Percentiles rank a stretch among this genome's conserved stretches.
Evolutionary conservation across 2,113 vertebrate genomes (phyloP).

Genomic region (Balaeniceps rex): DNA sequence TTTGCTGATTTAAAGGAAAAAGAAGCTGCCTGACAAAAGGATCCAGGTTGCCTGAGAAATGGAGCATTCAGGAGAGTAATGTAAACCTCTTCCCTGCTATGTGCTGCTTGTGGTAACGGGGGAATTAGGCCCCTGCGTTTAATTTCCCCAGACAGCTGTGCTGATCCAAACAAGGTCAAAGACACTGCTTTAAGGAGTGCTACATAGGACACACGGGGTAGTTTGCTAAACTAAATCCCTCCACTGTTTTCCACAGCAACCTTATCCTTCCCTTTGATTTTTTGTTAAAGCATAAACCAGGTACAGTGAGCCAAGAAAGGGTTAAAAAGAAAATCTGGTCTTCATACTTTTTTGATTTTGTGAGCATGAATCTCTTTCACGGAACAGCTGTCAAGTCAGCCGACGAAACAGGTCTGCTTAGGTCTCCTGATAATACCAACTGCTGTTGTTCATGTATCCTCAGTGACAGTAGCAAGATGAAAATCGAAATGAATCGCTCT

Average conservation of each 20-base stretch:
- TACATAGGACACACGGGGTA: rapidly evolving
- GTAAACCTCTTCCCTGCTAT: background rate
- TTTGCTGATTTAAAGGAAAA: conserved; percentile 4
- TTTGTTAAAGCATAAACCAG: background rate
- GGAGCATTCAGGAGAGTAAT: background rate
- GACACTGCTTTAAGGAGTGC: background rate
- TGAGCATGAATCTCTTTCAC: conserved; percentile 55
- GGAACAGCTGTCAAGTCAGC: conserved; percentile 59
- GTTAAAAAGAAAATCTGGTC: conserved; percentile 5
- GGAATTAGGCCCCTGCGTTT: background rate
- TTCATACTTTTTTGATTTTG: conserved; percentile 45
- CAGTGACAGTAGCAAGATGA: conserved; percentile 62
- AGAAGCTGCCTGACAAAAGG: background rate
- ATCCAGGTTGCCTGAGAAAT: background rate
- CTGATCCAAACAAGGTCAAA: background rate
- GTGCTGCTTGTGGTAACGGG: background rate
- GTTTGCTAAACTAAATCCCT: background rate
- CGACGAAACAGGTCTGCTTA: conserved; percentile 29
- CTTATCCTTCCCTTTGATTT: background rate
- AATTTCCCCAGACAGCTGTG: background rate
- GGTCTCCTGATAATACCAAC: conserved; percentile 59
- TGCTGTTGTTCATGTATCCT: conserved; percentile 54
- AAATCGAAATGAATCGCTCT: conserved; percentile 61
- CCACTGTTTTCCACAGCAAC: background rate
- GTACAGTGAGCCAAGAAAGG: background rate